Base-by-base conservation (phyloP, 2,113 vertebrate genomes). In the Morone saxatilis region DNA sequence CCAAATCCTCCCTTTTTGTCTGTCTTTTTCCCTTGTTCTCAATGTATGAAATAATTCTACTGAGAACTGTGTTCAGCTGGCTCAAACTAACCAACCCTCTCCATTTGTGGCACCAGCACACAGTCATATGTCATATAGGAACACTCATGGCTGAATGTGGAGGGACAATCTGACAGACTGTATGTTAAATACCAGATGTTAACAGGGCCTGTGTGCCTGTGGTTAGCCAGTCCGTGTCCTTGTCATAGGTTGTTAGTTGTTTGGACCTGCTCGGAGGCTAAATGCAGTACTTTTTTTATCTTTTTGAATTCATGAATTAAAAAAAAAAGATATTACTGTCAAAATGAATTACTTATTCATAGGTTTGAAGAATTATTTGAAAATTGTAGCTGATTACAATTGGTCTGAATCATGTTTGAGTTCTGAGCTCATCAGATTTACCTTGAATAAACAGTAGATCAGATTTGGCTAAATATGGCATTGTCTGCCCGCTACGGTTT, bases 401-500 rank as follows among this genome's bases (percentile, higher is more conserved):
- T 17, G 25, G 36, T 54, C 53, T 67, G 12, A 76, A 51, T 85
- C 56, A 61, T 1, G 10, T 61, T 53, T 36, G 12, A 5, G 48
- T 36, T 63, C 50, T 48, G 25, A 63, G 25, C 51, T 66, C 11
- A 50, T 70, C 71, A 70, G 0, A 77, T 75, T n/a, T 25, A 67
- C 65, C n/a, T 62, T 36, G 60, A 83, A 41, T 57, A n/a, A 56
- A 16, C 3, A 13, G 56, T 40, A 16, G 22, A 48, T 76, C 51
- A 20, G 7, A 59, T 19, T 36, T 83, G 67, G 56, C 77, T 70
- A 66, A 79, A 74, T 80, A 66, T 62, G 73, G 71, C 51, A 20
- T 51, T 57, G 48, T 40, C 25, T 73, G 56, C 3, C 3, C 3
- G 22, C 38, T 71, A 19, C 47, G 71, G 70, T 77, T 85, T 67